Base-by-base conservation (phyloP, 53 echinoderm and acorn worm genomes). In the Apostichopus leukothele region DNA sequence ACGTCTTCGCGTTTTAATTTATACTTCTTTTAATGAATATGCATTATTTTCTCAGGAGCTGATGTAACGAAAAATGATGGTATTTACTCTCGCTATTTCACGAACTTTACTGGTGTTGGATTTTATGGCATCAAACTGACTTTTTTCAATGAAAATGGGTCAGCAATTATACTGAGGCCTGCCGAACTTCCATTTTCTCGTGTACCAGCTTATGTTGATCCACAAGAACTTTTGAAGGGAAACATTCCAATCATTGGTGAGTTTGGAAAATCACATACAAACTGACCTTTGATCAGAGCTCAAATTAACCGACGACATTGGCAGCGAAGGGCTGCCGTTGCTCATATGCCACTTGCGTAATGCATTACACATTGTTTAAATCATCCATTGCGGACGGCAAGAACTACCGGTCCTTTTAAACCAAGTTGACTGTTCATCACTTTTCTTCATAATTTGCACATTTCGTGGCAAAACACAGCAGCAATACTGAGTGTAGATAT, bases 61-160 rank as follows among this genome's bases (percentile, higher is more conserved):
- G 93, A 93, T 79, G 76, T 91, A 53, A 93, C 91, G 6, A 93
- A 91, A 87, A 79, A 93, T 59, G 93, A 93, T 73, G 93, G 93
- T 0, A 89, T 93, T 6, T 93, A 93, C 76, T 93, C 93, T 0
- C 60, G 91, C 11, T 83, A 51, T 7, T 93, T 93, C 88, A 89
- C 91, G 2, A 78, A 89, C 39, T 87, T 93, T 60, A 90, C 93
- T 50, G 88, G 83, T 6, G 61, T 83, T 9, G 93, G 93, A 4
- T 92, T 76, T 66, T 92, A 92, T 25, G 93, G 93, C 1, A 88
- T 92, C 4, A 81, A 54, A 60, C 76, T 92, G 18, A 77, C 60
- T 75, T 86, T 92, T 74, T 16, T 75, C 76, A 92, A 92, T 79
- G 86, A 92, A 21, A 79, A 84, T 51, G 84, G 93, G 20, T 26